Percentiles rank a stretch among this genome's conserved stretches.
These are phyloP conservation scores for Gadopsis bispinosus DNA, from an alignment of 2,797 vertebrate species.

Conservation along the genomic window DNA sequence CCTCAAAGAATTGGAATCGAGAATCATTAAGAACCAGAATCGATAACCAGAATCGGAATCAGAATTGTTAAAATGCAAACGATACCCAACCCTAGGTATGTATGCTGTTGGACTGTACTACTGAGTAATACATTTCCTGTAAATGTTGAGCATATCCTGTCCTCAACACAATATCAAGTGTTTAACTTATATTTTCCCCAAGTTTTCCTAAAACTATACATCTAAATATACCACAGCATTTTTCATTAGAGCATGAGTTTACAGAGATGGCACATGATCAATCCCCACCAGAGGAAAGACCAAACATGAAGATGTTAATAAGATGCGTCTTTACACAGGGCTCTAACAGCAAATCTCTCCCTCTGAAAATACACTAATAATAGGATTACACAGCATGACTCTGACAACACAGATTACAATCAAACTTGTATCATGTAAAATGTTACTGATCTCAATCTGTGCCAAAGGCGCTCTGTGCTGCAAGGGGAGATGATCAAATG, in stretches of 20 bases:
- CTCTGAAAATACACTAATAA: conserved; percentile 75
- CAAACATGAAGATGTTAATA: conserved; percentile 71
- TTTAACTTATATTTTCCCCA: conserved; percentile 14
- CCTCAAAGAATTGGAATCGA: too few species aligned
- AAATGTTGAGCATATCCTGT: neutral
- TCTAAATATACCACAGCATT: conserved; percentile 29
- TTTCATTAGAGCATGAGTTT: conserved; percentile 46
- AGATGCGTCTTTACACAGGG: conserved; percentile 67
- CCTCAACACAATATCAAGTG: conserved; percentile 12
- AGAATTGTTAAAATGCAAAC: too few species aligned
- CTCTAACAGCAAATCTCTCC: conserved; percentile 71
- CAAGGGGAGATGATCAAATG: conserved; percentile 43
- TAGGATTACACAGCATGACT: conserved; percentile 74
- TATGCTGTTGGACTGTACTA: neutral
- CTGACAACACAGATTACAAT: conserved; percentile 71
- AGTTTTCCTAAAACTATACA: conserved; percentile 8
- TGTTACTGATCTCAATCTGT: conserved; percentile 62
- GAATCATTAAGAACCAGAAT: too few species aligned
- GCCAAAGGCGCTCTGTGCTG: conserved; percentile 31
- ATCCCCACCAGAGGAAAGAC: conserved; percentile 52
- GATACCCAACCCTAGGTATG: neutral
- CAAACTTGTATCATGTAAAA: conserved; percentile 65
- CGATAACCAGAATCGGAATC: too few species aligned
- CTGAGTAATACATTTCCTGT: neutral
- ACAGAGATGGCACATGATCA: conserved; percentile 54